Evolutionary conservation across 2,113 vertebrate species (phyloP).

Genomic region (Centropristis striata): DNA sequence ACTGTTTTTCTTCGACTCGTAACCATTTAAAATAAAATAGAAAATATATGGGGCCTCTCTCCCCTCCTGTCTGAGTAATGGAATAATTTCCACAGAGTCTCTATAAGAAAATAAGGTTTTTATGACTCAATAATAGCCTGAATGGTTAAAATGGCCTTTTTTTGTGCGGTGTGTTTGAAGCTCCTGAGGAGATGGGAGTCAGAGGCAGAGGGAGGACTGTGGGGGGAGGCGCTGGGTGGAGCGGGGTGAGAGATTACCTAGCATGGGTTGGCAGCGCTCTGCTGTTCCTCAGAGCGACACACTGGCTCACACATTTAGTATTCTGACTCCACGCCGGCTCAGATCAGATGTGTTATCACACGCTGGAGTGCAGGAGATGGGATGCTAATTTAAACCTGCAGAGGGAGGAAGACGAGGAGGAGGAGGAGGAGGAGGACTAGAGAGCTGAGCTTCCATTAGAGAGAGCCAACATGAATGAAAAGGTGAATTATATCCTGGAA

Average conservation of each 20-base stretch:
- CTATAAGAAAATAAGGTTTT: constrained; percentile 16
- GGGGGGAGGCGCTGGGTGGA: background rate
- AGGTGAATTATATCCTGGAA: constrained; percentile 60
- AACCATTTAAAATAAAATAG: background rate
- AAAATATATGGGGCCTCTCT: background rate
- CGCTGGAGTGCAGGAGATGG: constrained; percentile 77
- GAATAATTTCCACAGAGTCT: constrained; percentile 4
- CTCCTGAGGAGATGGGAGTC: constrained; percentile 36
- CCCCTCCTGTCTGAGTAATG: background rate
- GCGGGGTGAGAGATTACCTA: constrained; percentile 48
- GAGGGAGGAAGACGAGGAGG: constrained; percentile 53
- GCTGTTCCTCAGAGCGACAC: constrained; percentile 61
- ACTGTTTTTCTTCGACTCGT: no score
- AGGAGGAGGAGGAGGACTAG: background rate
- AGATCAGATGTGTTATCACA: constrained; percentile 83
- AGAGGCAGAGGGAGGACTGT: background rate
- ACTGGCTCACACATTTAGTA: constrained; percentile 70
- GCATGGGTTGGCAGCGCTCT: constrained; percentile 36
- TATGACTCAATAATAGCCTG: constrained; percentile 41
- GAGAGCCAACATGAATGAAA: constrained; percentile 70
- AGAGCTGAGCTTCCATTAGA: constrained; percentile 54
- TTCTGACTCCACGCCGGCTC: constrained; percentile 76
- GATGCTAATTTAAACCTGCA: constrained; percentile 82
- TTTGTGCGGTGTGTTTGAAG: constrained; percentile 21
- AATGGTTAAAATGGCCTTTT: constrained; percentile 35